Evolutionary conservation across 2,113 vertebrate genomes (phyloP), one percentile per base, ranked within the genome.

Genomic region (Tetrax tetrax): DNA sequence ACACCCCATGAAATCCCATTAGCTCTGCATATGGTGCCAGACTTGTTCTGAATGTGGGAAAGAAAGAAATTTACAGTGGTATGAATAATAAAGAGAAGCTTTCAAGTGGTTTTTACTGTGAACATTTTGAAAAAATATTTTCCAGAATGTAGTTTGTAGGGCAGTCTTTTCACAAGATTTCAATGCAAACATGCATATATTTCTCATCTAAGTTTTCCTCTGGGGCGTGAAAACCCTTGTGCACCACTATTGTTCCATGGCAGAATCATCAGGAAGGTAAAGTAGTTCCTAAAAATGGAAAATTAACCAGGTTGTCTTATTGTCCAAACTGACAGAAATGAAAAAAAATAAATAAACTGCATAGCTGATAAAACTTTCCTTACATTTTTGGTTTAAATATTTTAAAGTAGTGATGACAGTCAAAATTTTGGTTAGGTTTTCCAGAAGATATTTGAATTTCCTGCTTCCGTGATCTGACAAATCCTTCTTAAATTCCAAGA

Each of bases 11-110:
- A 97, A 96, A 96, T 94, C 87, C 91, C 94, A 89, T 95, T 95
- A 97, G 83, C 74, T 95, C 85, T 95, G 93, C 94, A 96, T 77
- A 95, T 96, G 94, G 91, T 95, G 91, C 80, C 89, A 95, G 81
- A 76, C 65, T 96, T 41, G 61, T 76, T 96, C 89, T 91, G 78
- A 94, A 96, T 96, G 91, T 96, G 92, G 95, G 94, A 97, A 95
- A 94, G 87, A 92, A 94, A 95, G 80, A 92, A 61, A 76, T 87
- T 83, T 91, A 87, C 91, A 95, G 74, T 87, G 65, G 83, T 92
- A 95, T 89, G 92, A 87, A 96, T 89, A 94, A 93, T 94, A 89
- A 92, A 89, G 57, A 76, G 45, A 95, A 74, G 78, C 96, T 94
- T 96, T 95, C 50, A 95, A 94, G 96, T 92, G 89, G 87, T 91